Evolutionary conservation across 2,888 invertebrate species (phyloP).

Genomic region (Lycocerus yunnanus): DNA sequence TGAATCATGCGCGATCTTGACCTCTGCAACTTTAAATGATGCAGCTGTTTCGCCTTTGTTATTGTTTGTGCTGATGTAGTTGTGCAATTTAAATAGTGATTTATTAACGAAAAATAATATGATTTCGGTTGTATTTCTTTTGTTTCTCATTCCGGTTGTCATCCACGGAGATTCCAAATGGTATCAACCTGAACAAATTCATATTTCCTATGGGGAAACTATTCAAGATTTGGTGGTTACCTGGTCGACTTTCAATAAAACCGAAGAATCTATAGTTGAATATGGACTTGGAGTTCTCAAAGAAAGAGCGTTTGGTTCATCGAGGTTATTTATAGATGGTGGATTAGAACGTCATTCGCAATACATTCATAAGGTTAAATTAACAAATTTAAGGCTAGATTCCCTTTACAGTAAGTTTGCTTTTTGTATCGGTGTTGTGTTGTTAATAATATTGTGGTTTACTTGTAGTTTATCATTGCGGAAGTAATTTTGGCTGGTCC

Average conservation of each 20-base stretch:
- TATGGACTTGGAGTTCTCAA: slow-evolving; percentile 69
- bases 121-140: background rate
- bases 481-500: slow-evolving; percentile 83
- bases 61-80: background rate
- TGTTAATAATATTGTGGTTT: background rate
- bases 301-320: slow-evolving; percentile 60
- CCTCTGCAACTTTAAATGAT: background rate
- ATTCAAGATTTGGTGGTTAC: slow-evolving; percentile 75
- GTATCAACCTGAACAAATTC: slow-evolving; percentile 62
- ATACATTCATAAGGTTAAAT: slow-evolving; percentile 77
- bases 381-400: slow-evolving; percentile 65
- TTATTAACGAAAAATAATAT: background rate
- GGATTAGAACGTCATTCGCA: slow-evolving; percentile 67
- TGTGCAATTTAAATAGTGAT: background rate
- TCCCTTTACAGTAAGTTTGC: slow-evolving; percentile 64
- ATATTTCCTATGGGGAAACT: slow-evolving; percentile 69
- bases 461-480: slow-evolving; percentile 70
- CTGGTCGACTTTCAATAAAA: slow-evolving; percentile 78
- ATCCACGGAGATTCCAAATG: background rate
- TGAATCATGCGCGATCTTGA: background rate
- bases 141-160: background rate
- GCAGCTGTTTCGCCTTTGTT: background rate
- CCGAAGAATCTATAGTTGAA: slow-evolving; percentile 70
- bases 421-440: background rate
- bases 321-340: slow-evolving; percentile 74